Evolutionary conservation across 2,888 invertebrate genomes (phyloP), one percentile per base, ranked within the genome.

Genomic region (Caenorhabditis sinica): DNA sequence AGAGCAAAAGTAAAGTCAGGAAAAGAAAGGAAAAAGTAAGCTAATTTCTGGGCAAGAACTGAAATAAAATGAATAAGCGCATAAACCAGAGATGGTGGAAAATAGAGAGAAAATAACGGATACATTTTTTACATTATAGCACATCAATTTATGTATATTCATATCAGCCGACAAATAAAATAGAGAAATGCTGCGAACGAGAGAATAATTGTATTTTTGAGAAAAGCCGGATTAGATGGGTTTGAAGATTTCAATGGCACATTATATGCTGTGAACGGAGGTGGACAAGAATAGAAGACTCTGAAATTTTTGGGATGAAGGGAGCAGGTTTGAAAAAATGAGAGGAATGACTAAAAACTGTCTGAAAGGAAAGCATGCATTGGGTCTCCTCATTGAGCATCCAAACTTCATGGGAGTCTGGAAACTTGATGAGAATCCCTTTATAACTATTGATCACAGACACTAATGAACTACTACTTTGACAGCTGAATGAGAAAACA

Each of bases 11-110:
- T 33, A 25, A 23, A 30, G 17, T 20, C 15, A 58, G 2, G 20
- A n/a, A n/a, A n/a, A n/a, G n/a, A n/a, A 66, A 9, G n/a, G 49
- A 49, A 66, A 40, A 17, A 11, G n/a, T 1, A 77, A 68, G 69
- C 69, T 77, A 61, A 77, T 60, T 68, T 68, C 43, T 33, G 77
- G 77, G 77, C 77, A 77, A 77, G 77, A 77, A 77, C 53, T 63
- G 77, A 51, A 51, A 69, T 40, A 77, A 71, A 61, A 71, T 51
- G 61, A 77, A 77, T 77, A 77, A 77, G 71, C 77, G 77, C 77
- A 77, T 77, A 77, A 65, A 77, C 77, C 77, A 77, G 69, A 60
- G 45, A 28, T 28, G 9, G 56, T 11, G n/a, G 28, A 25, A 25
- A 63, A 40, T 58, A 11, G 3, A 53, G 28, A 56, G 33, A 61